Evolutionary conservation across 2,797 vertebrate species (phyloP).

Genomic region (Loris lydekkerianus): DNA sequence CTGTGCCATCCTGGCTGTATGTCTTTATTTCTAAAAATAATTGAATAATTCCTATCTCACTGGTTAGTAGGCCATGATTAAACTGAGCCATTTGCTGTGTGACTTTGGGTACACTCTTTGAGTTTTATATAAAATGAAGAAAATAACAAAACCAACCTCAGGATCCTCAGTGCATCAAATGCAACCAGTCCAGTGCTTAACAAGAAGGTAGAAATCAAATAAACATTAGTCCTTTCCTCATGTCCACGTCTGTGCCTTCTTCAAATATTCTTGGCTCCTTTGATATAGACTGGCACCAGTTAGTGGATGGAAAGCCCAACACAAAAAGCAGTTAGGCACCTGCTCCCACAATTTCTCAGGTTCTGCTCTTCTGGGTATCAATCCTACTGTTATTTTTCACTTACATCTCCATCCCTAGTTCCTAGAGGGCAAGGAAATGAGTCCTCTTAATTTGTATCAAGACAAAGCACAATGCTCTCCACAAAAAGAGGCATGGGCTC

Average conservation of each 20-base stretch:
- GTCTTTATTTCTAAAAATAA: not conserved
- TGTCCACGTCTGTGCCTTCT: not conserved
- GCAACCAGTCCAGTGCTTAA: not conserved
- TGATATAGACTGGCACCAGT: fast-evolving
- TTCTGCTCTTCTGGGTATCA: not conserved
- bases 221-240: not conserved
- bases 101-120: not conserved
- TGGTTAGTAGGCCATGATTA: not conserved
- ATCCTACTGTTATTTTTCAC: not conserved
- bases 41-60: not conserved
- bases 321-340: not conserved
- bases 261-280: not conserved
- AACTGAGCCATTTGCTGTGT: not conserved
- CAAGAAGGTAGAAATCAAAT: not conserved
- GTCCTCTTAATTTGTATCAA: not conserved
- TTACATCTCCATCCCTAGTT: not conserved
- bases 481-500: not conserved
- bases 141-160: not conserved
- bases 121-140: constrained; percentile 37
- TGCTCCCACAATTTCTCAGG: not conserved
- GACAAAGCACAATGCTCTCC: not conserved
- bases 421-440: not conserved
- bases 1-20: not conserved
- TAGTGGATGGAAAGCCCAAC: not conserved
- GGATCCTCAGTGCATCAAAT: not conserved